Conservation (phyloP, 1,140 invertebrate species). For the Drusus annulatus region DNA sequence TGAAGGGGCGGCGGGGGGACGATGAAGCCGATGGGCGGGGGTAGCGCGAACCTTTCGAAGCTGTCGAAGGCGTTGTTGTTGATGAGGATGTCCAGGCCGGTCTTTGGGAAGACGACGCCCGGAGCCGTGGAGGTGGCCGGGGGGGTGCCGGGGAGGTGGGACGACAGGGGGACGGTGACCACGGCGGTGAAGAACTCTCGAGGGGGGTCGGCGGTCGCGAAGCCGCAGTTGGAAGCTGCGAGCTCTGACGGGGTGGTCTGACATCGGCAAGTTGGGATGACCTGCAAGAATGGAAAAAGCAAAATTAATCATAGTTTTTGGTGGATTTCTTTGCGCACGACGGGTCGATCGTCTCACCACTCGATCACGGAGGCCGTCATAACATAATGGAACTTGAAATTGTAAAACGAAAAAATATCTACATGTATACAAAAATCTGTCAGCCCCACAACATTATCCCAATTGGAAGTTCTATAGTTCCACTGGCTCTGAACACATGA, state of each 20-base stretch:
- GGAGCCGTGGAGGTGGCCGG: conserved; percentile 19
- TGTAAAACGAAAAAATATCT: too few relatives aligned
- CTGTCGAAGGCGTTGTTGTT: conserved; percentile 54
- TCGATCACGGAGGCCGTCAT: too few relatives aligned
- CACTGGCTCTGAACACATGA: too few relatives aligned
- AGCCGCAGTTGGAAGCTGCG: conserved; percentile 20
- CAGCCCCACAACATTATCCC: too few relatives aligned
- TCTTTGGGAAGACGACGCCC: conserved; percentile 49
- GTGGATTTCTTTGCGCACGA: too few relatives aligned
- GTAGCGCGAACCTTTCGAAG: conserved; percentile 45
- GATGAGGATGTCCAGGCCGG: conserved; percentile 55
- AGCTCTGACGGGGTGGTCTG: conserved; percentile 44
- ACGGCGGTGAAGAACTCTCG: conserved; percentile 53
- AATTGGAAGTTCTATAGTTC: too few relatives aligned
- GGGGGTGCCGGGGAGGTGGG: conserved; percentile 38
- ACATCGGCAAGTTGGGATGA: conserved; percentile 43
- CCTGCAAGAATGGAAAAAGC: conserved; percentile 47
- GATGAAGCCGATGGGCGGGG: conserved; percentile 56
- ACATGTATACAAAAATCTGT: too few relatives aligned
- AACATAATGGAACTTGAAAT: too few relatives aligned
- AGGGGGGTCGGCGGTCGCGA: conserved; percentile 18
- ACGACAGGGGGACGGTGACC: conserved; percentile 49
- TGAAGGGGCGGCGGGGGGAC: conserved; percentile 35
- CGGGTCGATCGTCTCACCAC: too few relatives aligned
- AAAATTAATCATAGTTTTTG: too few relatives aligned